Conservation (phyloP, 2,888 invertebrate species). For the Platerodrilus igneus region DNA sequence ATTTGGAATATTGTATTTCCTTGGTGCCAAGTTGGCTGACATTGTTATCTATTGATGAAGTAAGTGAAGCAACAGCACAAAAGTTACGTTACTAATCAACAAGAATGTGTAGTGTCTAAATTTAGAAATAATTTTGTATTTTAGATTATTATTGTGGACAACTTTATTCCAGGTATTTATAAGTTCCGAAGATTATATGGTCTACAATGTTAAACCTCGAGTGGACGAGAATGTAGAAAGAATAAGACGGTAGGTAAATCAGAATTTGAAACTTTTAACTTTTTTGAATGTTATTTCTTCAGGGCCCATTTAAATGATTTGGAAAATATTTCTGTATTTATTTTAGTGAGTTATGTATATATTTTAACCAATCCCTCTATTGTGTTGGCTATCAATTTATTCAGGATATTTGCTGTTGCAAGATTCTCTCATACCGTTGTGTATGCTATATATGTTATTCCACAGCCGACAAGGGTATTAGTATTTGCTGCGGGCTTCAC, state of each 20-base stretch:
- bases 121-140: no score
- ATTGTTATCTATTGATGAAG: no score
- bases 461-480: conserved; percentile 50
- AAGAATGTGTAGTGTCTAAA: no score
- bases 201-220: not conserved
- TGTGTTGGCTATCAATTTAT: conserved; percentile 51
- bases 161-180: conserved; percentile 6
- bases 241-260: conserved; percentile 5
- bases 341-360: conserved; percentile 59
- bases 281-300: not conserved
- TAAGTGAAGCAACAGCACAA: no score
- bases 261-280: no score
- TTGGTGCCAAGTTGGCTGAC: no score
- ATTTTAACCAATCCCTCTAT: conserved; percentile 55
- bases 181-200: conserved; percentile 3
- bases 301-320: conserved; percentile 69
- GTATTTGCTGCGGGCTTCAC: conserved; percentile 31
- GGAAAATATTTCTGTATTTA: conserved; percentile 66
- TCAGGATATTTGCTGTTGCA: conserved; percentile 52
- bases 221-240: conserved; percentile 6
- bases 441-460: conserved; percentile 57
- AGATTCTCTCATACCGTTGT: conserved; percentile 60
- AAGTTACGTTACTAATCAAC: no score
- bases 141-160: no score
- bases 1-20: no score